Percentiles rank a stretch among this genome's conserved stretches.
These are phyloP conservation scores for Drosophila planitibia DNA, from an alignment of 2,888 invertebrate species.

Conservation along the genomic window DNA sequence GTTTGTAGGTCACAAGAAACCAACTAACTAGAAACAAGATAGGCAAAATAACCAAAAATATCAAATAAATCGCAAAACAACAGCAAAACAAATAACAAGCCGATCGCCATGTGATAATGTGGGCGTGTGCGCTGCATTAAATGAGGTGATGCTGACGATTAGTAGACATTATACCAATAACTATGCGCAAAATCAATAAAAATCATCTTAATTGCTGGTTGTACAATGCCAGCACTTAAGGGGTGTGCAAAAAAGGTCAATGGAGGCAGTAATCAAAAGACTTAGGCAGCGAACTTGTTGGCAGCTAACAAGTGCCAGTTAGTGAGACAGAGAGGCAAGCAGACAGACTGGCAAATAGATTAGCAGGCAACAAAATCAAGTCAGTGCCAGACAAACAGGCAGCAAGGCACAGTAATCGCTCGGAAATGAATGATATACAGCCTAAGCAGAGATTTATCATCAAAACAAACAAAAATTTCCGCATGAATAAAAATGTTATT, in stretches of 20 bases:
- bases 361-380: slow-evolving; percentile 17
- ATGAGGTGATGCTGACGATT: slow-evolving; percentile 25
- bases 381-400: slow-evolving; percentile 39
- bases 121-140: slow-evolving; percentile 42
- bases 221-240: slow-evolving; percentile 14
- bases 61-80: slow-evolving; percentile 3
- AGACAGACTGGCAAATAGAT: background rate
- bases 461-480: background rate
- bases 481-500: background rate
- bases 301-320: slow-evolving; percentile 2
- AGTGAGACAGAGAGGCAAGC: background rate
- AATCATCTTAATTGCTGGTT: slow-evolving; percentile 32
- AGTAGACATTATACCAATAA: slow-evolving; percentile 3
- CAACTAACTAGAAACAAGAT: background rate
- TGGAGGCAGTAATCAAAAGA: slow-evolving; percentile 52
- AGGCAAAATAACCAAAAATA: background rate
- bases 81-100: slow-evolving; percentile 15
- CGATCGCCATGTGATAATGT: slow-evolving; percentile 1
- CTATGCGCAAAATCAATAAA: slow-evolving; percentile 19
- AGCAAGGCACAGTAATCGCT: slow-evolving; percentile 3
- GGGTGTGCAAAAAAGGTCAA: slow-evolving; percentile 52
- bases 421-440: background rate
- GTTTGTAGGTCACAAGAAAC: slow-evolving; percentile 82
- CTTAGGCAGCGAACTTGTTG: slow-evolving; percentile 51
- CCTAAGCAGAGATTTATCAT: background rate